Conservation (phyloP, 1,140 invertebrate species). For the Halictus rubicundus region DNA sequence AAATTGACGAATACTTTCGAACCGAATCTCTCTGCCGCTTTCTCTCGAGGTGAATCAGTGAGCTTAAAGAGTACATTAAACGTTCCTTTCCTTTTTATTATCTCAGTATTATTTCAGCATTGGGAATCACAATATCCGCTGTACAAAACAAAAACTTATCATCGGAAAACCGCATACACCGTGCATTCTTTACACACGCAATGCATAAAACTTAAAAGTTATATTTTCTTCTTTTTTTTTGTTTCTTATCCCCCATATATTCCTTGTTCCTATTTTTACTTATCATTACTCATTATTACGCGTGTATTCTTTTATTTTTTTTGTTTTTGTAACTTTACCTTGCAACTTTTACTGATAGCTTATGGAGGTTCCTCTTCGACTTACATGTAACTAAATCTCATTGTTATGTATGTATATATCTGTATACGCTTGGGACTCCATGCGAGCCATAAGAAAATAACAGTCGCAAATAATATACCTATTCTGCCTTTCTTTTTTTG, state of each 20-base stretch:
- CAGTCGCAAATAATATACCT: slow-evolving; percentile 73
- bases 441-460: slow-evolving; percentile 76
- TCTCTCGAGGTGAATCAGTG: slow-evolving; percentile 18
- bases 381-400: slow-evolving; percentile 68
- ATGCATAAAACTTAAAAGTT: slow-evolving; percentile 67
- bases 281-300: slow-evolving; percentile 39
- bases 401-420: slow-evolving; percentile 64
- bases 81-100: slow-evolving; percentile 45
- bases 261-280: slow-evolving; percentile 35
- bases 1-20: slow-evolving; percentile 34
- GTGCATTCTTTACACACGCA: slow-evolving; percentile 53
- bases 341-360: slow-evolving; percentile 51
- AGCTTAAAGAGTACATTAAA: slow-evolving; percentile 41
- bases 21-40: background rate
- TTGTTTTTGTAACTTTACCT: slow-evolving; percentile 50
- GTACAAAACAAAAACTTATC: slow-evolving; percentile 76
- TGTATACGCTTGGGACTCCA: slow-evolving; percentile 63
- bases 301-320: slow-evolving; percentile 50
- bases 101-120: slow-evolving; percentile 65
- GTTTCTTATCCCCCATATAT: slow-evolving; percentile 31
- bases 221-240: slow-evolving; percentile 52
- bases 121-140: slow-evolving; percentile 74
- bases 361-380: slow-evolving; percentile 52
- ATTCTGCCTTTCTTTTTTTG: slow-evolving; percentile 48
- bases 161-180: slow-evolving; percentile 69